phyloP scores from a whole-genome alignment of 2,797 vertebrate species.

The Acipenser oxyrinchus region DNA sequence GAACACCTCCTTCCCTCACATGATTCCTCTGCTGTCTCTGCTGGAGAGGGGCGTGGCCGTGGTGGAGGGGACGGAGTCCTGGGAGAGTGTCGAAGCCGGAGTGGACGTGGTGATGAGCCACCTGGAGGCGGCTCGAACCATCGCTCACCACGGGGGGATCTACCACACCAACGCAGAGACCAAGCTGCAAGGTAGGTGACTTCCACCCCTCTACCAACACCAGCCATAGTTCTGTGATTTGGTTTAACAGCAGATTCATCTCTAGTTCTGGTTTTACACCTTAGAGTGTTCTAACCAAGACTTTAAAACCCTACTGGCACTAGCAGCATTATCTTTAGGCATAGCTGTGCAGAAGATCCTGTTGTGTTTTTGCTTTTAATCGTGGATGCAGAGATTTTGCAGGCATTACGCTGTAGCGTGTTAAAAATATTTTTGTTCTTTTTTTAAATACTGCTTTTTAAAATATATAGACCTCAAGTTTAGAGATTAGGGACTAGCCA shows the following conservation, averaged over 20 bases:
- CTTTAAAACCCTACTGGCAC: no score
- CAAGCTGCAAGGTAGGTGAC: conserved; percentile 70
- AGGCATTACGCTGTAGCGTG: no score
- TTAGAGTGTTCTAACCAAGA: no score
- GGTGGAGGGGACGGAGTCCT: conserved; percentile 64
- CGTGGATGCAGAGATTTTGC: no score
- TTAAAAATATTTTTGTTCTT: no score
- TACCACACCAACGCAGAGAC: conserved; percentile 75
- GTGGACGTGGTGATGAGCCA: conserved; percentile 86
- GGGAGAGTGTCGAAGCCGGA: conserved; percentile 68
- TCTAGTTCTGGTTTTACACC: no score
- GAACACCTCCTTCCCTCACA: conserved; percentile 78
- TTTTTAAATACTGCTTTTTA: no score
- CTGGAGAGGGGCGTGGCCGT: conserved; percentile 69
- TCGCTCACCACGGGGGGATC: conserved; percentile 75
- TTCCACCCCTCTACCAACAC: neutral
- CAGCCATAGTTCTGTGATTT: neutral
- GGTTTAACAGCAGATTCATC: neutral
- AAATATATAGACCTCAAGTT: no score
- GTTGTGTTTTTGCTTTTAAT: no score
- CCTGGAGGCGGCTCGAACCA: conserved; percentile 74
- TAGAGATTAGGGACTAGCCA: no score
- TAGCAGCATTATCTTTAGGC: no score
- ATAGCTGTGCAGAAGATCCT: no score
- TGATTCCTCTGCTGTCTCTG: conserved; percentile 78